Base-by-base conservation (phyloP, 2,888 invertebrate species). In the Girardia tigrina region DNA sequence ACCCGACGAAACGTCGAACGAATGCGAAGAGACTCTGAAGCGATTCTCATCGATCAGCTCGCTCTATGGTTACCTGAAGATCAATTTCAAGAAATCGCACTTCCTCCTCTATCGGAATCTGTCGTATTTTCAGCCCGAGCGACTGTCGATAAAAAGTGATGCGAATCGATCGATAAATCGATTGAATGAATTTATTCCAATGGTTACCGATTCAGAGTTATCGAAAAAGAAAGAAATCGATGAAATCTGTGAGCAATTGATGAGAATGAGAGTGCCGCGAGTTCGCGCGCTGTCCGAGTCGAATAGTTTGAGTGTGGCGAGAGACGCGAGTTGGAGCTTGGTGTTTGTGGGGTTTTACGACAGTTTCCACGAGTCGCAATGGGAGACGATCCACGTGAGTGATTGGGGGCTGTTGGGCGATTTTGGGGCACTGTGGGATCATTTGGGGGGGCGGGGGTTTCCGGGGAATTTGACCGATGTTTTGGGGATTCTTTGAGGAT, bases 311-410 rank as follows among this genome's bases (percentile, higher is more conserved):
- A 20, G 20, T 20, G 56, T 56, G 4, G 4, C 23, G 4, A 56
- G 23, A n/a, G 56, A 56, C 2, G n/a, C 23, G 6, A 56, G 23
- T 56, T 56, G 56, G 56, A 56, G 23, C 23, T 56, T 56, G n/a
- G 23, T 56, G 4, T 75, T 75, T 26, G 75, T 28, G 6, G 75
- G 75, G 23, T 75, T 75, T 73, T 75, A 75, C 26, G 75, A 75
- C 75, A 73, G 71, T 20, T 28, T 26, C 28, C 71, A 29, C 4
- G 75, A 75, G 75, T 70, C 27, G 12, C 70, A 75, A 73, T 75
- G 75, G 75, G 69, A 28, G 26, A 75, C 75, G 36, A 73, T 29
- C 16, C 4, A 73, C 16, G 73, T 73, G n/a, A 70, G 70, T 70
- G n/a, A n/a, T n/a, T n/a, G n/a, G n/a, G n/a, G n/a, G n/a, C n/a